Evolutionary conservation across 2,797 vertebrate species (phyloP).

Genomic region (Synaphobranchus kaupii): DNA sequence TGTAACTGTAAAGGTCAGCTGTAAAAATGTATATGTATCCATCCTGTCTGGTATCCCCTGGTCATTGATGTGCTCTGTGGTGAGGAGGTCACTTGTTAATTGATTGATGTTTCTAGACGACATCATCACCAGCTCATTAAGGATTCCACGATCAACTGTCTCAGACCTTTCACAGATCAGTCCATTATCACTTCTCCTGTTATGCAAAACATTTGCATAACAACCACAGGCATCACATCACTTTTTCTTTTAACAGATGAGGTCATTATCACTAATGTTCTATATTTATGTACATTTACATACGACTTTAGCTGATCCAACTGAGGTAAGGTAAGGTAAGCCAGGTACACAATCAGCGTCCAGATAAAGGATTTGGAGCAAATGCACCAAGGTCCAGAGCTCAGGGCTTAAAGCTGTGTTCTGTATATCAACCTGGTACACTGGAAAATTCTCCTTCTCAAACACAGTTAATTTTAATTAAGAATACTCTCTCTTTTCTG

Average conservation of each 20-base stretch:
- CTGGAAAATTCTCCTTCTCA: background rate
- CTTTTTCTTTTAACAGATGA: background rate
- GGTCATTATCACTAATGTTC: background rate
- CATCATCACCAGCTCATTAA: constrained; percentile 7
- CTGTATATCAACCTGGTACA: background rate
- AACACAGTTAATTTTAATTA: background rate
- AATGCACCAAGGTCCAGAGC: background rate
- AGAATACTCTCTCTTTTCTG: background rate
- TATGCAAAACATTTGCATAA: background rate
- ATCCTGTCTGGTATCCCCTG: background rate
- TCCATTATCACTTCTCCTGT: background rate
- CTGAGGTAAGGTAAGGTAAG: background rate
- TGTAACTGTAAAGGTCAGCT: background rate
- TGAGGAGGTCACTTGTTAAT: background rate
- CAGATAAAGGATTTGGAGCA: background rate
- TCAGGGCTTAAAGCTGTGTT: background rate
- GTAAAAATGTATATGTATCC: too few species aligned
- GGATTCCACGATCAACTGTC: background rate
- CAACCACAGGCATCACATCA: background rate
- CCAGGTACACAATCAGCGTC: background rate
- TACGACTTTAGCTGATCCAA: background rate
- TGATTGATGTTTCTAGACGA: background rate
- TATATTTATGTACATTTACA: background rate
- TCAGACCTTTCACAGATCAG: constrained; percentile 1
- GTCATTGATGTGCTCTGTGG: background rate